Base-by-base conservation (phyloP, 2,888 invertebrate genomes). In the Amblyjoppa fuscipennis region DNA sequence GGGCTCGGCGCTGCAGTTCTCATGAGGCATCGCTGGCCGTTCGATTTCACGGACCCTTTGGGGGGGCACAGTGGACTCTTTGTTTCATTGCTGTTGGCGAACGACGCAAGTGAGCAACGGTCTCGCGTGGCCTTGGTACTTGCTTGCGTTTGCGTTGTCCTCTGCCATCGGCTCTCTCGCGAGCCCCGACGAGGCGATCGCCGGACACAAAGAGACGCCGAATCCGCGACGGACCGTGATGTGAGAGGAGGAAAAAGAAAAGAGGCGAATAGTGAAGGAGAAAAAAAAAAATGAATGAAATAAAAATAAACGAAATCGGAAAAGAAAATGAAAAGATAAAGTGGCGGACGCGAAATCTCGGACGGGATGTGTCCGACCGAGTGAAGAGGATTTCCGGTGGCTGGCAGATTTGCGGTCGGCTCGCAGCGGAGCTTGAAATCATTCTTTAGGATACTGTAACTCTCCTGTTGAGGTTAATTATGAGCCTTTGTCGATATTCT, bases 101-200 rank as follows among this genome's bases (percentile, higher is more conserved):
- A 70, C 85, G 64, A 77, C 61, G 56, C 79, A 85, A 85, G 82
- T 83, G 87, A 87, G 85, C 81, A 87, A 85, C 87, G 83, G 87
- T 87, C 73, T 85, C 73, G 73, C 76, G 53, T 81, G 85, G 59
- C 83, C 85, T 87, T 85, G 45, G 87, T 81, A 61, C 61, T 74
- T 73, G 73, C 49, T 66, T 74, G 81, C 70, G 64, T 79, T 66
- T 69, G 76, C 78, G 73, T 80, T 74, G 80, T 80, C 59, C 61
- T 77, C 51, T 0, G 31, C 11, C 3, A 41, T 45, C 38, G 38
- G 28, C 51, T 38, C 25, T 68, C 31, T 49, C 41, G 53, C 73
- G 74, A 71, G 53, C 28, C 49, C 16, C 64, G 41, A 70, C 31
- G 59, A 80, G 64, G 2, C 45, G 76, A 71, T 82, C 61, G 79